phyloP scores from a whole-genome alignment of 2,888 invertebrate species.

The Aphidius colemani region DNA sequence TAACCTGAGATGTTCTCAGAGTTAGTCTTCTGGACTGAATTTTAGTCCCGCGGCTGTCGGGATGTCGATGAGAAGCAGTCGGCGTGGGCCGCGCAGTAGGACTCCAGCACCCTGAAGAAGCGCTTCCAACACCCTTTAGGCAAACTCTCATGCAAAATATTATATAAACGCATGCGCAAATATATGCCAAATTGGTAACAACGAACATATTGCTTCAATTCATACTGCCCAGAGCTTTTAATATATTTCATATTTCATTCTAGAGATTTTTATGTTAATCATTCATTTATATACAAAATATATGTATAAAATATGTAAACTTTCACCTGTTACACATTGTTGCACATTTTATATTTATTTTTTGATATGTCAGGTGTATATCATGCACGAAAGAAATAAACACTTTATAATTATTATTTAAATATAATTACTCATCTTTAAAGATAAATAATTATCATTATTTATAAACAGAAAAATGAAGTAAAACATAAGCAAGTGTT shows the following conservation, averaged over 20 bases:
- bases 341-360: background rate
- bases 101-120: conserved; percentile 59
- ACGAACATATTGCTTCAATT: background rate
- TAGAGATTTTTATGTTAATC: background rate
- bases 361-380: background rate
- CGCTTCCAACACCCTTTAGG: conserved; percentile 49
- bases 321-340: background rate
- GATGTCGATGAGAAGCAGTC: conserved; percentile 56
- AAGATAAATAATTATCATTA: too few relatives aligned
- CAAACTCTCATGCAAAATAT: conserved; percentile 39
- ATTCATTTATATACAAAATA: background rate
- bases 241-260: background rate
- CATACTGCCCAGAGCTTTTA: background rate
- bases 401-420: background rate
- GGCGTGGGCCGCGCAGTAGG: conserved; percentile 59
- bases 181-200: conserved; percentile 35
- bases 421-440: background rate
- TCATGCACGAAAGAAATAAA: background rate
- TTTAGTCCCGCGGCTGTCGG: conserved; percentile 51
- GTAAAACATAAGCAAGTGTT: too few relatives aligned
- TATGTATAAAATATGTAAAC: too few relatives aligned
- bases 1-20: conserved; percentile 17
- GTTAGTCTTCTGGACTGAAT: conserved; percentile 40
- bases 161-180: conserved; percentile 33
- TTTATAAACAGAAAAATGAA: too few relatives aligned